Base-by-base conservation (phyloP, 2,888 invertebrate genomes). In the Cryptocephalus moraei region DNA sequence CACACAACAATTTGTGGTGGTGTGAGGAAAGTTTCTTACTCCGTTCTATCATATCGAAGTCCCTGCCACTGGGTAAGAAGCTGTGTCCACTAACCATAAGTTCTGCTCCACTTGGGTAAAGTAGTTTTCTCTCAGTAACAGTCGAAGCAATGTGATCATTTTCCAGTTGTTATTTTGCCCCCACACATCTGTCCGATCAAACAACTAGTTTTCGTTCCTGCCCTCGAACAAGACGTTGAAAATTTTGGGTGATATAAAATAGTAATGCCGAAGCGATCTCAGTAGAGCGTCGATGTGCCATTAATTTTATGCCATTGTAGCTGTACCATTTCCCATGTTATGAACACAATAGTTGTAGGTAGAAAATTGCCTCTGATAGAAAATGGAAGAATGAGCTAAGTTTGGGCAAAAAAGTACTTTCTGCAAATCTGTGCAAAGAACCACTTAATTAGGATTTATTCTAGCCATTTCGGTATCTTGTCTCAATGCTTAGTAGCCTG, bases 351-450 rank as follows among this genome's bases (percentile, higher is more conserved):
- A 34, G n/a, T 34, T 34, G n/a, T 34, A 9, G n/a, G 34, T n/a
- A 34, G 34, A 34, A 34, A 34, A 34, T n/a, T 34, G 34, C 34
- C 34, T 43, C 40, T 50, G 48, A 50, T 43, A 48, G 39, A 50
- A 50, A 33, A 48, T 43, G 12, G 45, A 45, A 13, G 48, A 50
- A 42, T 48, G 47, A 13, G 45, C 43, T 31, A 50, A 43, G 32
- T 32, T 45, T 34, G 48, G 43, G 13, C 48, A 45, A 42, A 46
- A 47, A 33, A 47, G 39, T 40, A 45, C 50, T 42, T 47, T 39
- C 34, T 43, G 46, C 33, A 48, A 44, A 43, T 39, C 43, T 48
- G 46, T 48, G 32, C 39, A 48, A 38, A 50, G 10, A 14, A 50
- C 50, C 9, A 50, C 32, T 32, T 40, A 41, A 43, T 45, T 48